Conservation (phyloP, 2,888 invertebrate genomes). For the Nyleta sp. region DNA sequence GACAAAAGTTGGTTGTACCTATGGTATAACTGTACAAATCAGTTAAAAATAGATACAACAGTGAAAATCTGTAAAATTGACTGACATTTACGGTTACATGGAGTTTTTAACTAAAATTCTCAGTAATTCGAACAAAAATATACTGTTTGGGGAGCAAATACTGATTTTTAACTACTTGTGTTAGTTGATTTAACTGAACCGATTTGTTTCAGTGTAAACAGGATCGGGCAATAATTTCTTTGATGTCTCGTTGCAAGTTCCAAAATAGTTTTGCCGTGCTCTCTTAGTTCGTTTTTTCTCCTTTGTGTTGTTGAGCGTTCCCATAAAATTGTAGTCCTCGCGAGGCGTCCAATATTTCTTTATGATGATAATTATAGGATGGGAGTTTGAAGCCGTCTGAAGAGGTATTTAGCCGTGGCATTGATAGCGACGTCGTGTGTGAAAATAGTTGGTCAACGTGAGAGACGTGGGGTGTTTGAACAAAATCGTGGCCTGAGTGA, state of each 20-base stretch:
- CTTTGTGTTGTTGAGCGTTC: not conserved
- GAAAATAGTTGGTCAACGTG: constrained; percentile 47
- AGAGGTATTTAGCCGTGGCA: constrained; percentile 45
- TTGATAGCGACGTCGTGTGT: constrained; percentile 50
- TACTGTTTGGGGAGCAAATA: too few species aligned
- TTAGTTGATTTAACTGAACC: too few species aligned
- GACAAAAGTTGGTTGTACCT: too few species aligned
- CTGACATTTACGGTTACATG: too few species aligned
- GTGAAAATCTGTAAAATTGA: too few species aligned
- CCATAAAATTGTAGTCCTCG: constrained; percentile 18
- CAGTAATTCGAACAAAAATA: too few species aligned
- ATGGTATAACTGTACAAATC: too few species aligned
- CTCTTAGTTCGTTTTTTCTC: not conserved
- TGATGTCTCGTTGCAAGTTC: not conserved
- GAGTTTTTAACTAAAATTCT: too few species aligned
- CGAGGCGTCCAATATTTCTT: constrained; percentile 34
- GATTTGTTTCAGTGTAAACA: too few species aligned
- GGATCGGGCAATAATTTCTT: not conserved
- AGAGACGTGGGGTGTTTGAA: constrained; percentile 44
- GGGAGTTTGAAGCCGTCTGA: constrained; percentile 16
- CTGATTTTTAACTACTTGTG: too few species aligned
- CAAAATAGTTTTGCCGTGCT: not conserved
- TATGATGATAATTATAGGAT: constrained; percentile 42
- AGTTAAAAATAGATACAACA: too few species aligned
- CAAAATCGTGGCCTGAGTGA: constrained; percentile 56